Evolutionary conservation across 2,888 invertebrate genomes (phyloP), one percentile per base, ranked within the genome.

Genomic region (Heliconius ethilla): DNA sequence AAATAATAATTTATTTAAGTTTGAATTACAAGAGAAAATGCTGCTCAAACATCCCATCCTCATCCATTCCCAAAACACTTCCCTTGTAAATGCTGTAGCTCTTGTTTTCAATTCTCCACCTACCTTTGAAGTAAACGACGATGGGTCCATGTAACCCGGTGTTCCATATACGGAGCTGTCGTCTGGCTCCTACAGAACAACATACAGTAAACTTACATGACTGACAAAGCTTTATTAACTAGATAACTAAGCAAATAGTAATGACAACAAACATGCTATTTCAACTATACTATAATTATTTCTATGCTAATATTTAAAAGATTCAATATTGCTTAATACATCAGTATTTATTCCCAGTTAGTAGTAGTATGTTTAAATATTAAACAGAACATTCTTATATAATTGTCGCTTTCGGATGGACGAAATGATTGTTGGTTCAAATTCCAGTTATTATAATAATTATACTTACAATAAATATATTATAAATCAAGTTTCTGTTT

Each of bases 81-180:
- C 5, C 45, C 15, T 45, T 45, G 45, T 45, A 15, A 45, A 45
- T 45, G 45, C 15, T 45, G 40, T 40, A 33, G 33, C 1, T 7
- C 10, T 45, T 18, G 45, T 18, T 40, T 63, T 40, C n/a, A 27
- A 55, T 18, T 33, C 5, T n/a, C 37, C 67, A 25, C 37, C 83
- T 95, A 97, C 97, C 95, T 96, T 96, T 0, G 97, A 96, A 2
- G 95, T 95, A 86, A 97, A 97, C 77, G 96, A 96, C 63, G 96
- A 96, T 0, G 97, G 97, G 86, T 97, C 97, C 96, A 97, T 97
- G 88, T 98, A 98, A 0, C 97, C 97, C 0, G 97, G 96, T 33
- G 96, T 96, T 0, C 96, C 96, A 82, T 96, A 96, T 6, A 96
- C 95, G 0, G 96, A 95, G 22, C 91, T 95, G 85, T 97, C 97